Evolutionary conservation across 2,888 invertebrate species (phyloP), one percentile per base, ranked within the genome.

Genomic region (Aquatica leii): DNA sequence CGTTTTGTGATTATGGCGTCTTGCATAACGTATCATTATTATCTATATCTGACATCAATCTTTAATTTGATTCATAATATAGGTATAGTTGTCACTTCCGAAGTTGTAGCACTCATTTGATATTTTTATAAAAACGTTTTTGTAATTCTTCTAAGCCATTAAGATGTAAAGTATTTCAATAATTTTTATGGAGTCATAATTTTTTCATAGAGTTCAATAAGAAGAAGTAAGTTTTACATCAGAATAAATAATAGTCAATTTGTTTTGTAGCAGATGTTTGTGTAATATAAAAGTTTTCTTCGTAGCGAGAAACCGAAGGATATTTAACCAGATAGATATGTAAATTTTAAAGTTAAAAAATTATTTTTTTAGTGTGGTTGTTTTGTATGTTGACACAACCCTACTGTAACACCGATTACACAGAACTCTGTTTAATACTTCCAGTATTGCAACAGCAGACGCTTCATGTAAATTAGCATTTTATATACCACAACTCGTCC

Each of bases 381-480:
- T 59, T 62, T 51, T 60, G 48, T 48, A 65, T 68, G 68, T 70
- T 68, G 68, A 67, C 70, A 63, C 61, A 68, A 65, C 62, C 66
- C 68, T 66, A 65, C 65, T 43, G 54, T 20, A 63, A 55, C 59
- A 37, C 48, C 57, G 54, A 62, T 59, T 64, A 62, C 49, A 55
- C 46, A 18, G 52, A 62, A 62, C 62, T 57, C 56, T 56, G 58
- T 57, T 59, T 64, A 58, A 46, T 56, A 59, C 53, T 51, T 58
- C 59, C 49, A 62, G 52, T 72, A 69, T 68, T 67, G 66, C 62
- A 67, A 68, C 61, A 74, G 69, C 73, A 73, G 73, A 75, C 73
- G 74, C 67, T 69, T 67, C 73, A 73, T 73, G 74, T 72, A 74
- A 73, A 74, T 76, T 74, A 73, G 73, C 72, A 75, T 75, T 75